Percentiles rank a stretch among this genome's conserved stretches.
phyloP scores from a whole-genome alignment of 2,113 vertebrate species.

The Osmerus mordax region DNA sequence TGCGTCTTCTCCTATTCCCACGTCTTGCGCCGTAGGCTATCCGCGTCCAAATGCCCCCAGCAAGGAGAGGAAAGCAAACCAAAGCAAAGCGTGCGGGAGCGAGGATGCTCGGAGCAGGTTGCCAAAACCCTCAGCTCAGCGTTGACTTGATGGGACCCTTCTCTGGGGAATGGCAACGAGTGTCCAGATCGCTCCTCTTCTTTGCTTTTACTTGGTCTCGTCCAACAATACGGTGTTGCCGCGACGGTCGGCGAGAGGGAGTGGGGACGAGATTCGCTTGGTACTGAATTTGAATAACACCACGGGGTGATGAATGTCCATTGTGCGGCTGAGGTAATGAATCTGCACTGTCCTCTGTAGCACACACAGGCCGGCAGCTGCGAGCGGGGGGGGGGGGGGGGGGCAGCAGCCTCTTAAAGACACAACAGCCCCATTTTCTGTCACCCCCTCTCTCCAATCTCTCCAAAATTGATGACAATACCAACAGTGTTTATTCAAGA shows the following conservation, averaged over 20 bases:
- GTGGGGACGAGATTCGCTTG: constrained; percentile 95
- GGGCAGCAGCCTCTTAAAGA: constrained; percentile 98
- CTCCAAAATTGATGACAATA: constrained; percentile 73
- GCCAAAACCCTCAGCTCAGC: constrained; percentile 42
- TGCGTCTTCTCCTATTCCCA: constrained; percentile 65
- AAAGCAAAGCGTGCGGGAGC: constrained; percentile 40
- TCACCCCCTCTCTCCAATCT: neutral
- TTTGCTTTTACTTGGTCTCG: constrained; percentile 49
- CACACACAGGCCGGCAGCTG: constrained; percentile 88
- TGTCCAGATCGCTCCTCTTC: constrained; percentile 58
- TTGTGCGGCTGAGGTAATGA: constrained; percentile 99
- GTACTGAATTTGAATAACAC: constrained; percentile 99
- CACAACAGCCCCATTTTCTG: constrained; percentile 84
- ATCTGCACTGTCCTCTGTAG: constrained; percentile 94
- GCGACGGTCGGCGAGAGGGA: constrained; percentile 79
- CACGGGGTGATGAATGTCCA: constrained; percentile 99
- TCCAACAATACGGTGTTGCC: constrained; percentile 86
- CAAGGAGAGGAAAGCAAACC: constrained; percentile 35
- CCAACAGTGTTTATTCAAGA: constrained; percentile 72
- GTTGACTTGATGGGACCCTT: constrained; percentile 55
- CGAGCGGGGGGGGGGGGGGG: constrained; percentile 78
- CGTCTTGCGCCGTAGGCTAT: constrained; percentile 52
- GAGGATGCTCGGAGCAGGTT: constrained; percentile 43
- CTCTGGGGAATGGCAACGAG: constrained; percentile 64
- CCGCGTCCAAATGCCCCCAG: constrained; percentile 44